These are phyloP conservation scores for Drosophila mojavensis DNA, from an alignment of 1,140 invertebrate species.

Conservation along the genomic window DNA sequence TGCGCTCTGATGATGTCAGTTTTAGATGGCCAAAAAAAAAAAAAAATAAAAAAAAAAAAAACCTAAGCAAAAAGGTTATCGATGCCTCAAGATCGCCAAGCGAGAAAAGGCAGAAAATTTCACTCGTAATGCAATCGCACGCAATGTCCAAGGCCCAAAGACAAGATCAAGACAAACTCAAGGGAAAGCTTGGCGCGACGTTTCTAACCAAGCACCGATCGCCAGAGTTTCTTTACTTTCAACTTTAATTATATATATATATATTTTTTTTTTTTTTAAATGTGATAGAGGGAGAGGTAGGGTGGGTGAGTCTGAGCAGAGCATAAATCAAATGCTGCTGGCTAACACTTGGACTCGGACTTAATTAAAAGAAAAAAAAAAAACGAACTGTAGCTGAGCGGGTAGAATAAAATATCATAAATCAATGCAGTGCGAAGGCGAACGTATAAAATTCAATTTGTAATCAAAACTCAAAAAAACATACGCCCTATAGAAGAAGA, in stretches of 20 bases:
- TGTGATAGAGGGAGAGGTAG: neutral
- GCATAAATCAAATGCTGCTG: slow-evolving; percentile 68
- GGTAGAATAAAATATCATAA: slow-evolving; percentile 61
- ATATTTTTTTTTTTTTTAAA: neutral
- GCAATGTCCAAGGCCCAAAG: slow-evolving; percentile 62
- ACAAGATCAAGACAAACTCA: slow-evolving; percentile 36
- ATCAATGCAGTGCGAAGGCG: slow-evolving; percentile 69
- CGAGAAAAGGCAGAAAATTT: slow-evolving; percentile 66
- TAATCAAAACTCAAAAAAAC: slow-evolving; percentile 48
- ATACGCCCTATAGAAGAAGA: slow-evolving; percentile 61
- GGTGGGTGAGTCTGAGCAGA: slow-evolving; percentile 12
- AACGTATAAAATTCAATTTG: slow-evolving; percentile 79
- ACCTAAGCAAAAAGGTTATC: slow-evolving; percentile 67
- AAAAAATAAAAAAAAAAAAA: neutral
- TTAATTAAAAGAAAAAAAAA: slow-evolving; percentile 60
- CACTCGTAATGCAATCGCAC: slow-evolving; percentile 80
- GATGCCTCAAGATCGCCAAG: slow-evolving; percentile 61
- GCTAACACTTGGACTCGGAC: slow-evolving; percentile 66
- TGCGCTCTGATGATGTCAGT: slow-evolving; percentile 72
- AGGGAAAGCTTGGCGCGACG: slow-evolving; percentile 60
- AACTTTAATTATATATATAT: slow-evolving; percentile 62
- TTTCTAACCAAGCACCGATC: slow-evolving; percentile 35
- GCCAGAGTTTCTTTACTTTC: slow-evolving; percentile 7
- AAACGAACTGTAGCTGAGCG: slow-evolving; percentile 31
- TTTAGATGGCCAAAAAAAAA: slow-evolving; percentile 18